phyloP scores from a whole-genome alignment of 2,797 vertebrate species.

The Sebastes minor region DNA sequence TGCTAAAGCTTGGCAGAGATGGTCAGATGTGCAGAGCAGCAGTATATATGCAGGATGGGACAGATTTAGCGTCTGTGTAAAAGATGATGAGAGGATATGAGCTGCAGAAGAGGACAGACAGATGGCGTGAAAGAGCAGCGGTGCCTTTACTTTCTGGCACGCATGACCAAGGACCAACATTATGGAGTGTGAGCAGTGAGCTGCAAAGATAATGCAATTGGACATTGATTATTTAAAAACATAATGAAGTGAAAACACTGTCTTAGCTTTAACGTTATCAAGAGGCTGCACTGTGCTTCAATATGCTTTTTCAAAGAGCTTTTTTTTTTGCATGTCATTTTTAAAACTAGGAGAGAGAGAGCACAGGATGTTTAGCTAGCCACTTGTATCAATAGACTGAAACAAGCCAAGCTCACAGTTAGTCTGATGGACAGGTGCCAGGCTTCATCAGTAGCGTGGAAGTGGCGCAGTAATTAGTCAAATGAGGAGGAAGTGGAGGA shows the following conservation, averaged over 20 bases:
- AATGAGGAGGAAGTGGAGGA: constrained; percentile 73
- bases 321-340: no score
- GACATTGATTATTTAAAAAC: constrained; percentile 51
- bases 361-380: constrained; percentile 4
- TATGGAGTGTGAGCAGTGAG: constrained; percentile 14
- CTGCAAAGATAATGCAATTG: constrained; percentile 61
- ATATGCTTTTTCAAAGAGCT: neutral
- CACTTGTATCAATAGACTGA: constrained; percentile 33
- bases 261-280: neutral
- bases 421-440: constrained; percentile 78
- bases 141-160: constrained; percentile 30
- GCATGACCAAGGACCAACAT: constrained; percentile 49
- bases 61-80: constrained; percentile 14
- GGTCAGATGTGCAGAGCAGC: neutral
- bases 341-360: neutral
- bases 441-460: constrained; percentile 74
- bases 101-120: constrained; percentile 33
- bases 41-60: neutral
- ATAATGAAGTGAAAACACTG: constrained; percentile 37
- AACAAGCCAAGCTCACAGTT: constrained; percentile 43
- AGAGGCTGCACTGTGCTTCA: neutral
- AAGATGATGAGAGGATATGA: constrained; percentile 35
- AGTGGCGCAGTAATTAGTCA: constrained; percentile 79
- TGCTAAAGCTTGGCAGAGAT: constrained; percentile 15
- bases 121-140: constrained; percentile 51